Evolutionary conservation across 2,797 vertebrate genomes (phyloP).

Genomic region (Anguilla megastoma): DNA sequence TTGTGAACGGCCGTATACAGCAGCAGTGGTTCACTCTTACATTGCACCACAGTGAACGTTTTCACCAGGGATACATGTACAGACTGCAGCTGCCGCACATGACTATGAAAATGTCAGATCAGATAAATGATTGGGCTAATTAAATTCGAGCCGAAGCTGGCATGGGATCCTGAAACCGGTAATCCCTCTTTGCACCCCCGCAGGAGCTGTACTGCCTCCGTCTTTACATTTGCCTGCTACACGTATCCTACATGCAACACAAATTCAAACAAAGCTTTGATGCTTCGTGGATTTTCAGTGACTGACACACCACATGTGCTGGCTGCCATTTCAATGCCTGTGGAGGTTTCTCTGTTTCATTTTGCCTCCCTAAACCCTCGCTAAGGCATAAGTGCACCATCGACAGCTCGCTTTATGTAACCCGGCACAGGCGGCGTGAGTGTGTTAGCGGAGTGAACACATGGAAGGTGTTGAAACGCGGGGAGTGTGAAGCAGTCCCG

Average conservation of each 20-base stretch:
- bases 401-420: background rate
- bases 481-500: background rate
- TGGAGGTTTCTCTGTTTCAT: background rate
- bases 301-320: background rate
- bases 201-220: background rate
- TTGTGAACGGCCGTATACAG: background rate
- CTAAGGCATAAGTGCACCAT: background rate
- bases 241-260: background rate
- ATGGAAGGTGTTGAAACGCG: background rate
- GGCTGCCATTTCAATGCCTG: background rate
- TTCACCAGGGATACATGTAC: background rate
- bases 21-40: background rate
- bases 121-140: background rate
- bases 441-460: background rate
- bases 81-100: background rate
- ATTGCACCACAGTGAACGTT: background rate
- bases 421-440: background rate
- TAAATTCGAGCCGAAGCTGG: background rate
- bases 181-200: background rate
- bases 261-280: background rate
- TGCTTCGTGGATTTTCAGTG: background rate
- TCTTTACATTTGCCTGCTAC: background rate
- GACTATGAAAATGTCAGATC: background rate
- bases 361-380: background rate
- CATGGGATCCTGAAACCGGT: background rate